A percentile compares a stretch with the other conserved stretches of the same genome.
phyloP scores from a whole-genome alignment of 2,113 vertebrate genomes.

The Octodon degus region DNA sequence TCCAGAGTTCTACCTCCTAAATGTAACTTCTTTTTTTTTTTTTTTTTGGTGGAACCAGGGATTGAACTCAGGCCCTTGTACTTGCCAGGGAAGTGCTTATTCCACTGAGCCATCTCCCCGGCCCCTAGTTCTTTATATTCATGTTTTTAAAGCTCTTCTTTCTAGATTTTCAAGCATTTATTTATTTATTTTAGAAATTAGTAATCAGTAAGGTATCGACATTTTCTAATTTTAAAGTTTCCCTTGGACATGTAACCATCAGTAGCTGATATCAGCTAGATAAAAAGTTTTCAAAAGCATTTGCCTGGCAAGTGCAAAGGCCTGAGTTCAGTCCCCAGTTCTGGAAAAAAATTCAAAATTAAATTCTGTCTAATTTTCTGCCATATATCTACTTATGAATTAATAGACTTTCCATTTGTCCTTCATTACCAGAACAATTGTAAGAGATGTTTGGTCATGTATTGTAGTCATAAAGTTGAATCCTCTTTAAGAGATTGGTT shows the following conservation, averaged over 20 bases:
- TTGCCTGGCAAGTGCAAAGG: too few relatives aligned
- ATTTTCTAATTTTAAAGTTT: slow-evolving; percentile 32
- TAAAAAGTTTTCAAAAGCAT: neutral
- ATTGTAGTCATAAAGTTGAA: slow-evolving; percentile 44
- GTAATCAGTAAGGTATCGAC: neutral
- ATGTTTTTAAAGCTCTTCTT: neutral
- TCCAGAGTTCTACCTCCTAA: too few relatives aligned
- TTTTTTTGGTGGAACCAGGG: too few relatives aligned
- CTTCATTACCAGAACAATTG: slow-evolving; percentile 46
- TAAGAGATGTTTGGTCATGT: neutral
- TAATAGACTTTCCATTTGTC: slow-evolving; percentile 47
- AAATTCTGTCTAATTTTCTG: slow-evolving; percentile 40
- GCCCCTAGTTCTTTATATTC: neutral
- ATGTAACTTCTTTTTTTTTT: neutral
- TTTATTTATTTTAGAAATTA: slow-evolving; percentile 14
- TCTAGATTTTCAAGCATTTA: neutral
- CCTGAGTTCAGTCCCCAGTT: too few relatives aligned
- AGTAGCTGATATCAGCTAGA: neutral
- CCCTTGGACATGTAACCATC: neutral
- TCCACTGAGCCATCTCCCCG: too few relatives aligned
- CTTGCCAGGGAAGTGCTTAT: too few relatives aligned
- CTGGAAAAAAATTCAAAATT: neutral
- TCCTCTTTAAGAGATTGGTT: slow-evolving; percentile 46
- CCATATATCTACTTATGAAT: slow-evolving; percentile 38
- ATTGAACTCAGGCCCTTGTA: too few relatives aligned